These are phyloP conservation scores for Callopanchax toddi DNA, from an alignment of 2,113 vertebrate genomes.

Conservation along the genomic window DNA sequence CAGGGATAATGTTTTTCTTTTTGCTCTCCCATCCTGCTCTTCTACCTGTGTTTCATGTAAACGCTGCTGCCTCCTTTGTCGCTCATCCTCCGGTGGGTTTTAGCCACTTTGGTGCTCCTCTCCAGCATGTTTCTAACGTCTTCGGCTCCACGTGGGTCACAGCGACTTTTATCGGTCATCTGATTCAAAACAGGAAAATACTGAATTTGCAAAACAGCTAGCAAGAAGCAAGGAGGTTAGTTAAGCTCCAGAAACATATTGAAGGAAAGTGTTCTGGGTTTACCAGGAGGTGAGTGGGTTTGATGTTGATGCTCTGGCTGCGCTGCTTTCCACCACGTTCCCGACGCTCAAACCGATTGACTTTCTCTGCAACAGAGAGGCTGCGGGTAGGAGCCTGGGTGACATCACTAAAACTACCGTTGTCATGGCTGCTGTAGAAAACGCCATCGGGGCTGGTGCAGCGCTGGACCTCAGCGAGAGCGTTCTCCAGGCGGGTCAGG, in stretches of 20 bases:
- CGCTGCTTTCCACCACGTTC: slow-evolving; percentile 78
- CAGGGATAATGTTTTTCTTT: too few species aligned
- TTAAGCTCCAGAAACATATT: too few species aligned
- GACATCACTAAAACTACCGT: slow-evolving; percentile 26
- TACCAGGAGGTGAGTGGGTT: slow-evolving; percentile 50
- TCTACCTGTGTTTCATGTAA: slow-evolving; percentile 64
- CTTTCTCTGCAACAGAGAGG: slow-evolving; percentile 91
- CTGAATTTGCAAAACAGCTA: too few species aligned
- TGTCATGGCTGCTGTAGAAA: slow-evolving; percentile 50
- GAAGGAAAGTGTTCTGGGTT: background rate
- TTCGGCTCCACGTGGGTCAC: slow-evolving; percentile 70
- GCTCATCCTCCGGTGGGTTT: slow-evolving; percentile 60
- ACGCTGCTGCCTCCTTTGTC: slow-evolving; percentile 55
- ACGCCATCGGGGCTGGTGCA: slow-evolving; percentile 57
- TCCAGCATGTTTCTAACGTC: slow-evolving; percentile 73
- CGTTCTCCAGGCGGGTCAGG: slow-evolving; percentile 76
- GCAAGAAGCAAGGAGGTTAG: too few species aligned
- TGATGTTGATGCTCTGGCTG: slow-evolving; percentile 56
- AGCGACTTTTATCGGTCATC: slow-evolving; percentile 26
- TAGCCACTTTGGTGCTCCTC: slow-evolving; percentile 57
- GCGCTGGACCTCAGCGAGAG: slow-evolving; percentile 74
- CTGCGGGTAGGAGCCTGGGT: slow-evolving; percentile 60
- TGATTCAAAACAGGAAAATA: slow-evolving; percentile 51
- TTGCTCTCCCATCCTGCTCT: too few species aligned
- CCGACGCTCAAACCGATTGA: slow-evolving; percentile 87